Evolutionary conservation across 2,888 invertebrate species (phyloP).

Genomic region (Leucoma salicis): DNA sequence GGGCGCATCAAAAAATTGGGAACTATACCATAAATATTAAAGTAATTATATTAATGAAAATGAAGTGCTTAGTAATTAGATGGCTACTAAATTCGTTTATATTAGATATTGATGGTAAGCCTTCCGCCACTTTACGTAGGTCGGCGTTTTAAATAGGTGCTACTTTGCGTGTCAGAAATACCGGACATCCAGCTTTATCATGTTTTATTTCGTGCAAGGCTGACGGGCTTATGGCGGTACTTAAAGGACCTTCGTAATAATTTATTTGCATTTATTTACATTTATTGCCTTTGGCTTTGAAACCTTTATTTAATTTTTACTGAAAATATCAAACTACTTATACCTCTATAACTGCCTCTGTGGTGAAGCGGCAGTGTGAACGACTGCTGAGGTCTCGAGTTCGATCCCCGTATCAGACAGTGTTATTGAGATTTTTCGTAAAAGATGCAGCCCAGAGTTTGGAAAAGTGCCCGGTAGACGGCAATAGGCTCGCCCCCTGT

Average conservation of each 20-base stretch:
- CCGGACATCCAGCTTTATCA: constrained; percentile 13
- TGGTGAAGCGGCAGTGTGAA: no score
- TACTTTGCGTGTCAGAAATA: constrained; percentile 22
- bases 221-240: constrained; percentile 10
- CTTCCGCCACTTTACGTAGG: background rate
- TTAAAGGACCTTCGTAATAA: constrained; percentile 5
- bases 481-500: no score
- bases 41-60: background rate
- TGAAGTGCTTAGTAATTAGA: background rate
- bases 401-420: no score
- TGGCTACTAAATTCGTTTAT: background rate
- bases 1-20: background rate
- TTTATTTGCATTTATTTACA: constrained; percentile 6
- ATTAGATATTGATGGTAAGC: background rate
- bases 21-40: background rate
- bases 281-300: background rate
- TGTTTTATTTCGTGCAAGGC: constrained; percentile 22
- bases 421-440: no score
- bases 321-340: background rate
- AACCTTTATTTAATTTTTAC: background rate
- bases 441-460: no score
- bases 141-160: constrained; percentile 16
- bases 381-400: no score
- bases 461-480: no score
- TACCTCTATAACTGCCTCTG: no score